phyloP scores from a whole-genome alignment of 1,140 invertebrate genomes.

The Bombyx mori region DNA sequence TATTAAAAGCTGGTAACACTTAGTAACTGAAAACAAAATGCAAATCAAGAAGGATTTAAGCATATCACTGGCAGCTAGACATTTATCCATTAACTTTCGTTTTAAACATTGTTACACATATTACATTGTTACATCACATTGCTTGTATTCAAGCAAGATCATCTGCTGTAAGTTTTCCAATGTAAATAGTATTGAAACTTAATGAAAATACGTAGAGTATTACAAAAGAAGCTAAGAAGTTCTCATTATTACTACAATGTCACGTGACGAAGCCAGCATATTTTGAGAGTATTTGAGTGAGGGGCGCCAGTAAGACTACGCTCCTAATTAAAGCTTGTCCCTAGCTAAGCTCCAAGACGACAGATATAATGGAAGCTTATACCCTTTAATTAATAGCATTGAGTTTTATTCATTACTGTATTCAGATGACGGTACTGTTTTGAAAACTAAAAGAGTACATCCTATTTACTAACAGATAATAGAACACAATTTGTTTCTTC shows the following conservation, averaged over 20 bases:
- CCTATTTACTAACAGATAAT: background rate
- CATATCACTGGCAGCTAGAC: too few relatives aligned
- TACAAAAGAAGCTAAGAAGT: too few relatives aligned
- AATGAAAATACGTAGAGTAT: too few relatives aligned
- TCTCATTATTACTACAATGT: background rate
- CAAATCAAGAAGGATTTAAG: too few relatives aligned
- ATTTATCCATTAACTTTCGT: too few relatives aligned
- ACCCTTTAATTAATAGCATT: background rate
- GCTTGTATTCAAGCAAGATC: too few relatives aligned
- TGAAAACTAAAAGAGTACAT: background rate
- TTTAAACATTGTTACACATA: too few relatives aligned
- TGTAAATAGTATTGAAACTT: too few relatives aligned
- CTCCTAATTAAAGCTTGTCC: slow-evolving; percentile 11
- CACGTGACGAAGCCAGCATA: slow-evolving; percentile 10
- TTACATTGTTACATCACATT: too few relatives aligned
- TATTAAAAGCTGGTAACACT: too few relatives aligned
- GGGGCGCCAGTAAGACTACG: slow-evolving; percentile 2
- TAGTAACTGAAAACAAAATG: too few relatives aligned
- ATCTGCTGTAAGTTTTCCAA: too few relatives aligned
- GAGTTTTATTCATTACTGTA: background rate
- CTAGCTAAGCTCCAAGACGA: slow-evolving; percentile 2
- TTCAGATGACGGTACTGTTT: background rate
- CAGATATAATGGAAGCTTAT: background rate
- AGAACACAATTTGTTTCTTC: background rate
- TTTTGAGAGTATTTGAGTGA: slow-evolving; percentile 3